Evolutionary conservation across 2,888 invertebrate genomes (phyloP), one percentile per base, ranked within the genome.

Genomic region (Coronaproctus castanopsis): DNA sequence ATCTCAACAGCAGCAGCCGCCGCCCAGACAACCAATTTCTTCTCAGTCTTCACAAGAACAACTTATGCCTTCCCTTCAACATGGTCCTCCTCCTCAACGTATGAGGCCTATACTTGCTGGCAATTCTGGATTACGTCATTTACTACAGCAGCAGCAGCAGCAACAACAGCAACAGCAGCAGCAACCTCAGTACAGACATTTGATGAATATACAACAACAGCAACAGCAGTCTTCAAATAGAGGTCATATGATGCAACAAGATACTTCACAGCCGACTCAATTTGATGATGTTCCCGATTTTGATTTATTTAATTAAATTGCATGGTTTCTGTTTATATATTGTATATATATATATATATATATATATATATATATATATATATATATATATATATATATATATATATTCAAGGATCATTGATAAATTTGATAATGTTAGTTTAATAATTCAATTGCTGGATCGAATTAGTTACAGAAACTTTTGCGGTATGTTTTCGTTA

Each of bases 141-240:
- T 89, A 52, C 71, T 89, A 59, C 88, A 89, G 70, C 85, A 85
- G 77, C 72, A 82, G 77, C 82, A 83, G 71, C 83, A 82, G 23
- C 73, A 72, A 62, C 71, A 70, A 64, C 59, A 60, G 70, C 72
- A 70, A 71, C 71, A 62, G 69, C 69, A 52, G 71, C 72, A 58
- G 67, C 70, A 19, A 71, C 57, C 49, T 21, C 65, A 63, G 36
- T 62, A 65, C 57, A 63, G 63, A 62, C 64, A 63, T n/a, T 49
- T 18, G 61, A 63, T 22, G 56, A 50, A 1, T 58, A 61, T 20
- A 23, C 61, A 54, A 50, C 62, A 54, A 63, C 63, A 23, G 63
- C 64, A 59, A 61, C 64, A 48, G 62, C 64, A 18, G 61, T 63
- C 59, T 48, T 14, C 5, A 36, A 8, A 36, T 36, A 36, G 36